Percentiles rank a stretch among this genome's conserved stretches.
Conservation (phyloP, 2,797 vertebrate genomes). For the Alectoris magna region DNA sequence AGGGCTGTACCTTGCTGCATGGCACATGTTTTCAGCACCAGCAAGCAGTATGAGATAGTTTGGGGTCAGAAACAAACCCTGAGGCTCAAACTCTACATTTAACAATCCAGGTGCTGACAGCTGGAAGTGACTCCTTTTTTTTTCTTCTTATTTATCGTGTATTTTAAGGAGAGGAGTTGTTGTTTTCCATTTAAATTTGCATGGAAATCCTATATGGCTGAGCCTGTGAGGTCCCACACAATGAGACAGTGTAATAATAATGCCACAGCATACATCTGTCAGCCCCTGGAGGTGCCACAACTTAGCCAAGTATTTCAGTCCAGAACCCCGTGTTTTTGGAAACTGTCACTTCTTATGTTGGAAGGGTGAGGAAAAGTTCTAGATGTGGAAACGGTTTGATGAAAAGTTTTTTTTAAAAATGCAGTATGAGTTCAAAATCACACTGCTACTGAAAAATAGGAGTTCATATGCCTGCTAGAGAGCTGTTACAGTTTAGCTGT, state of each 20-base stretch:
- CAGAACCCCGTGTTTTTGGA: not conserved
- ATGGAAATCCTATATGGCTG: not conserved
- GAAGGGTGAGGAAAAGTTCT: not conserved
- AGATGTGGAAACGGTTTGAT: not conserved
- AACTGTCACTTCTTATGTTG: not conserved
- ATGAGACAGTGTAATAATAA: not conserved
- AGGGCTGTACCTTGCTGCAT: not conserved
- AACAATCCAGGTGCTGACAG: not conserved
- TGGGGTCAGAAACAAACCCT: not conserved
- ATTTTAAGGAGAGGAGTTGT: not conserved
- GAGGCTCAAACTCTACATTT: not conserved
- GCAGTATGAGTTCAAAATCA: not conserved
- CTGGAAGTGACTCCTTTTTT: not conserved
- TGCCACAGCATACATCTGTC: not conserved
- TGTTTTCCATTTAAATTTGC: not conserved
- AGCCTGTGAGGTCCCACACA: accelerated
- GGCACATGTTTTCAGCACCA: not conserved
- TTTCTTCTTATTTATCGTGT: not conserved
- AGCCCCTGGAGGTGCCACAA: not conserved
- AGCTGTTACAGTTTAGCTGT: not conserved
- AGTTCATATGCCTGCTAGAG: accelerated
- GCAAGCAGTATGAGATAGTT: not conserved
- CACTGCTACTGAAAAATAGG: not conserved
- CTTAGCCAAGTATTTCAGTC: accelerated
- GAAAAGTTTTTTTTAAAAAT: not conserved